Percentiles rank a stretch among this genome's conserved stretches.
These are phyloP conservation scores for Sylvietta virens DNA, from an alignment of 2,113 vertebrate genomes.

Conservation along the genomic window DNA sequence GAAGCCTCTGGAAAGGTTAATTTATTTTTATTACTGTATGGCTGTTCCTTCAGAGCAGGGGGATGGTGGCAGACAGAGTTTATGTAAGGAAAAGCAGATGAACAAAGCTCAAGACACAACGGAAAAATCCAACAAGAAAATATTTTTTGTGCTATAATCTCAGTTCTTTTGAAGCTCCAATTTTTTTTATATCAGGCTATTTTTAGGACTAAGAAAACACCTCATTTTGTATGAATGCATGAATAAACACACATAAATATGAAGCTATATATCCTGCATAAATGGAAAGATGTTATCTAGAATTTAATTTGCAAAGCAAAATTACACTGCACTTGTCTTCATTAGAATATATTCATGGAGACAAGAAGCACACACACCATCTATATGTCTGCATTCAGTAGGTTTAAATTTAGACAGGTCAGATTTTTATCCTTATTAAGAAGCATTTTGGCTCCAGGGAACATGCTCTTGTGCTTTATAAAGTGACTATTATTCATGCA, in stretches of 20 bases:
- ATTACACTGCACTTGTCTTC: not conserved
- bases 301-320: slow-evolving; percentile 18
- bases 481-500: not conserved
- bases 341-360: not conserved
- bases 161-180: not conserved
- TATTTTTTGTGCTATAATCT: not conserved
- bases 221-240: not conserved
- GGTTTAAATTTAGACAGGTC: not conserved
- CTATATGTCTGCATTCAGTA: not conserved
- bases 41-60: not conserved
- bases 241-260: not conserved
- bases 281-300: not conserved
- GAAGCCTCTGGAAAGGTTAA: not conserved
- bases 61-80: not conserved
- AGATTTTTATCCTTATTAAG: not conserved
- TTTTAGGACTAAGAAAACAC: not conserved
- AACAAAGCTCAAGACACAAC: not conserved
- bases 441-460: not conserved
- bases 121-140: not conserved
- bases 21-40: not conserved
- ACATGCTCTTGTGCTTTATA: not conserved
- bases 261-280: not conserved
- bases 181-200: not conserved
- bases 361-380: not conserved
- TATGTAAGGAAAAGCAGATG: not conserved